phyloP scores from a whole-genome alignment of 1,140 invertebrate genomes.

The Magallana ariakensis region DNA sequence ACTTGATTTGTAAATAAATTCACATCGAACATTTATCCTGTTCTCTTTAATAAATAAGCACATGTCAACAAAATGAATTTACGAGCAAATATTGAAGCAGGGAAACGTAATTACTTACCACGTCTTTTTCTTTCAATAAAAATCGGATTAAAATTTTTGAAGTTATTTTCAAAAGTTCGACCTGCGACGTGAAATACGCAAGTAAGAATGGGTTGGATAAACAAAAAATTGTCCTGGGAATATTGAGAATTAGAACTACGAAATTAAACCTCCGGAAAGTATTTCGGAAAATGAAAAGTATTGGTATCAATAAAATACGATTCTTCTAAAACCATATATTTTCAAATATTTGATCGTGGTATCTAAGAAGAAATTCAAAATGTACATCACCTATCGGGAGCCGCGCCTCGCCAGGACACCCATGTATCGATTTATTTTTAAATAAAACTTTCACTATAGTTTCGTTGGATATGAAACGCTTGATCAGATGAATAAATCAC shows the following conservation, averaged over 20 bases:
- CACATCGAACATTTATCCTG: neutral
- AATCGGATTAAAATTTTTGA: conserved; percentile 4
- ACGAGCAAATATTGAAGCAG: conserved; percentile 3
- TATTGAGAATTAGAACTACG: no score
- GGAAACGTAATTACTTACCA: conserved; percentile 27
- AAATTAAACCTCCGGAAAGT: neutral
- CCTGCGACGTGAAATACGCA: neutral
- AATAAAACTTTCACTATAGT: neutral
- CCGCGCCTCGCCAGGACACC: neutral
- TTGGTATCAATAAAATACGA: neutral
- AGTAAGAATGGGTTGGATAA: neutral
- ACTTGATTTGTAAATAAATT: conserved; percentile 13
- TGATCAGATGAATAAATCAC: conserved; percentile 19
- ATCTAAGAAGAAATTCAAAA: neutral
- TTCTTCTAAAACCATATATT: neutral
- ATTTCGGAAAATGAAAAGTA: neutral
- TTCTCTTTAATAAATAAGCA: neutral
- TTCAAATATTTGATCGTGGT: conserved; percentile 32
- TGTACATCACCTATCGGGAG: neutral
- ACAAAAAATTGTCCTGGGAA: no score
- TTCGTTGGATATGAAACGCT: neutral
- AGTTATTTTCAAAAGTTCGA: conserved; percentile 3
- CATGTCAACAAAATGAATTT: neutral
- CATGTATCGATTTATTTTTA: neutral
- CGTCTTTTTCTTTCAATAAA: neutral